phyloP scores from a whole-genome alignment of 1,140 invertebrate genomes.

The Eulimnadia texana region DNA sequence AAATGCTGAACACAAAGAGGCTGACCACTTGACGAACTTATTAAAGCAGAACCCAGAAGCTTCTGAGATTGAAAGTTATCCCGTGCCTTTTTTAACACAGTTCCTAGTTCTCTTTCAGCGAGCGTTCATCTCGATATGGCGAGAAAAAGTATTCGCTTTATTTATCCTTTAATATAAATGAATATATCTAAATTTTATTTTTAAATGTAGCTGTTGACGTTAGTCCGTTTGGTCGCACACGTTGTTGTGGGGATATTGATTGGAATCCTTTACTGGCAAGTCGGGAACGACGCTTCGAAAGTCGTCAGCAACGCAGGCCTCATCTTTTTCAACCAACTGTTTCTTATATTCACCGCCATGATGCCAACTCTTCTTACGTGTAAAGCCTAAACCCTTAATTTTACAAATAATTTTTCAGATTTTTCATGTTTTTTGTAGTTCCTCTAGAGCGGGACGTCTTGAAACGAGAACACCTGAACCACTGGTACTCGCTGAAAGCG shows the following conservation, averaged over 20 bases:
- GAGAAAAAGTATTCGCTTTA: neutral
- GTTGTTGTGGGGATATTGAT: conserved; percentile 67
- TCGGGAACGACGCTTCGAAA: conserved; percentile 37
- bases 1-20: conserved; percentile 21
- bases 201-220: neutral
- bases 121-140: neutral
- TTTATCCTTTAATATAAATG: neutral
- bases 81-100: neutral
- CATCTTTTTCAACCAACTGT: conserved; percentile 4
- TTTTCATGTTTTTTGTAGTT: conserved; percentile 46
- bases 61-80: neutral
- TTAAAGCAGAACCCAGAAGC: conserved; percentile 24
- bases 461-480: conserved; percentile 86
- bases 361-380: conserved; percentile 38
- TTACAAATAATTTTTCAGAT: neutral
- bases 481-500: conserved; percentile 94
- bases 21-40: conserved; percentile 34
- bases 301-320: conserved; percentile 23
- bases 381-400: conserved; percentile 24
- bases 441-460: conserved; percentile 88
- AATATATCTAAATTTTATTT: neutral
- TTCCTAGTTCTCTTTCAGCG: neutral
- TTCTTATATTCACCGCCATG: conserved; percentile 34
- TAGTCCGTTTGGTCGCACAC: conserved; percentile 6
- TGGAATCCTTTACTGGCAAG: conserved; percentile 78